Base-by-base conservation (phyloP, 2,888 invertebrate genomes). In the Coecobrya sp. region DNA sequence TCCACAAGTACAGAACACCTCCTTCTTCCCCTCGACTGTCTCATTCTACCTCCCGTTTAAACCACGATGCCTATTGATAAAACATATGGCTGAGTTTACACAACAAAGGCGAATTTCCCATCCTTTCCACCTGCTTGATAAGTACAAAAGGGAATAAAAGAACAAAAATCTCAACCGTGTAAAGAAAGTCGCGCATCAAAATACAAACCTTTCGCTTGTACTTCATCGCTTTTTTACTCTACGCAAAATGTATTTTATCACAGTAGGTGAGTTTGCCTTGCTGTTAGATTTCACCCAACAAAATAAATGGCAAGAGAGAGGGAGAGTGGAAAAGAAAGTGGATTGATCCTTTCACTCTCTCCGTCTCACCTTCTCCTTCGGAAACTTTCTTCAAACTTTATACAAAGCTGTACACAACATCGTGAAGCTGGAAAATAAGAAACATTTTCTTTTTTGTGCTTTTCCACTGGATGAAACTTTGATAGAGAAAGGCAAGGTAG, bases 41-140 rank as follows among this genome's bases (percentile, higher is more conserved):
- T 36, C 36, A 36, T 36, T 36, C 3, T 36, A 36, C 36, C 36
- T 36, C 7, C 36, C 36, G 36, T 36, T 36, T 36, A 7, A 36
- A 36, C 36, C 36, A 7, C 36, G 36, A 2, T 36, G 36, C 55
- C 49, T 86, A 86, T 86, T 86, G 86, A 86, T 86, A 86, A 86
- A 86, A 86, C 86, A 86, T 73, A 55, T 65, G 84, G 42, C 22
- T 25, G 19, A 65, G 45, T 25, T 65, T 65, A 27, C 25, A 65
- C 25, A 65, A 65, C 19, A 73, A 73, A 86, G 70, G 45, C 55
- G 22, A 86, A 52, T 73, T 86, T 76, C 87, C 36, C 76, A 62
- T 70, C 11, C n/a, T n/a, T 73, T 70, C 27, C 68, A 30, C 36
- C 52, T 70, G 70, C 22, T 45, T 42, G n/a, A 22, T 3, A 19